Percentiles rank a stretch among this genome's conserved stretches.
phyloP scores from a whole-genome alignment of 2,797 vertebrate genomes.

The Hydrolagus colliei region DNA sequence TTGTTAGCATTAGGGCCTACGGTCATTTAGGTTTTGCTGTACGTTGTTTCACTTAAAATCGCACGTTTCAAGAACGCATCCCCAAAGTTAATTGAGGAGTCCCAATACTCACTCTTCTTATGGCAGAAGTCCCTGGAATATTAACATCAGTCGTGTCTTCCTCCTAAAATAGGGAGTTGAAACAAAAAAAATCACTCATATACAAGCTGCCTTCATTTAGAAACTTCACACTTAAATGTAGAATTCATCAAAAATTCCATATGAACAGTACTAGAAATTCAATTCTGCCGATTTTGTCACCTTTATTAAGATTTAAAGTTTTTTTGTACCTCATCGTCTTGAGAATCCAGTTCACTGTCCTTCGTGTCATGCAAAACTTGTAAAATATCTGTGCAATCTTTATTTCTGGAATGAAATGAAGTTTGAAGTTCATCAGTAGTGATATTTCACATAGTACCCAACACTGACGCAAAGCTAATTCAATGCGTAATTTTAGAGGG shows the following conservation, averaged over 20 bases:
- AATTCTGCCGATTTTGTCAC: slow-evolving; percentile 43
- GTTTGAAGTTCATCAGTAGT: not conserved
- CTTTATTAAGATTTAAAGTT: slow-evolving; percentile 40
- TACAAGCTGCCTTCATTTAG: not conserved
- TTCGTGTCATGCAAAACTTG: slow-evolving; percentile 79
- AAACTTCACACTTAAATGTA: not conserved
- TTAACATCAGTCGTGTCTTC: slow-evolving; percentile 34
- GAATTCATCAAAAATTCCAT: not conserved
- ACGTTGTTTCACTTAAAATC: too few species aligned
- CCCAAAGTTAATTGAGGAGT: too few species aligned
- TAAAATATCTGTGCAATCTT: slow-evolving; percentile 76
- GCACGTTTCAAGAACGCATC: too few species aligned
- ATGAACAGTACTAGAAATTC: slow-evolving; percentile 22
- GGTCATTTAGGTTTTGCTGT: too few species aligned
- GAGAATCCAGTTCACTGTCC: slow-evolving; percentile 65
- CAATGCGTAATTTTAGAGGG: too few species aligned
- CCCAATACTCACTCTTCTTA: slow-evolving; percentile 48
- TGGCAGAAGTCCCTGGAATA: slow-evolving; percentile 61
- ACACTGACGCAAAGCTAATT: too few species aligned
- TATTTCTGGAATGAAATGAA: slow-evolving; percentile 61
- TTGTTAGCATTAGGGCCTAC: too few species aligned
- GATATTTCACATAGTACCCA: too few species aligned
- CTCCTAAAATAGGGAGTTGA: slow-evolving; percentile 3
- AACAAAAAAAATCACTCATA: not conserved
- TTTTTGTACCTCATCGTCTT: slow-evolving; percentile 68